These are phyloP conservation scores for Muscicapa comitata DNA, from an alignment of 2,797 vertebrate species.

Conservation along the genomic window DNA sequence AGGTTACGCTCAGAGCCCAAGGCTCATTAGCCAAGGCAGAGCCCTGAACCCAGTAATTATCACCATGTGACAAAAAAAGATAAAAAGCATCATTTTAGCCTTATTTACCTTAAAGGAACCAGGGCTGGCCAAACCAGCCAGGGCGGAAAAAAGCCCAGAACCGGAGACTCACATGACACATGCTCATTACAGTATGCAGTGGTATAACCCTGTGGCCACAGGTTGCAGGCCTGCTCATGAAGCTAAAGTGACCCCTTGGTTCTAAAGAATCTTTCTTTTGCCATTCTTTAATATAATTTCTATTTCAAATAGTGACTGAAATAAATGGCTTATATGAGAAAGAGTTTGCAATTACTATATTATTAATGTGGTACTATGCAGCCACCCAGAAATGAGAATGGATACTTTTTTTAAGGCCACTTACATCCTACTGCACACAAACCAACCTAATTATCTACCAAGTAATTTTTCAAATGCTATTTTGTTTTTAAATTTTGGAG, in stretches of 20 bases:
- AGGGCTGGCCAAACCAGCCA: background rate
- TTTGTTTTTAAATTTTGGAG: constrained; percentile 13
- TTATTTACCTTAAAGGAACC: background rate
- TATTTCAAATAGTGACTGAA: background rate
- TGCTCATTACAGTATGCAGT: background rate
- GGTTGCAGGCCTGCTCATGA: background rate
- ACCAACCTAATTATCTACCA: background rate
- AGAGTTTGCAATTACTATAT: background rate
- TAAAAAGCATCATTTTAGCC: background rate
- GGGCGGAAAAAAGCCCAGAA: accelerated
- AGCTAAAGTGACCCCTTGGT: background rate
- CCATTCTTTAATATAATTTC: background rate
- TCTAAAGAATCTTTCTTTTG: background rate
- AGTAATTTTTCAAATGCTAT: constrained; percentile 30
- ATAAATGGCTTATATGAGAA: background rate
- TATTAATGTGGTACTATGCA: background rate
- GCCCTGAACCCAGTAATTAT: background rate
- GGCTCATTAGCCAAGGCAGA: background rate
- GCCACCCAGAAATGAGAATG: background rate
- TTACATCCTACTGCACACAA: background rate
- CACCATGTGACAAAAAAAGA: background rate
- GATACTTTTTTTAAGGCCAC: background rate
- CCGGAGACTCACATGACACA: background rate
- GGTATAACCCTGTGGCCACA: background rate
- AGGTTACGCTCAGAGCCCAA: accelerated